These are phyloP conservation scores for Ceryle rudis DNA, from an alignment of 2,797 vertebrate genomes.

Conservation along the genomic window DNA sequence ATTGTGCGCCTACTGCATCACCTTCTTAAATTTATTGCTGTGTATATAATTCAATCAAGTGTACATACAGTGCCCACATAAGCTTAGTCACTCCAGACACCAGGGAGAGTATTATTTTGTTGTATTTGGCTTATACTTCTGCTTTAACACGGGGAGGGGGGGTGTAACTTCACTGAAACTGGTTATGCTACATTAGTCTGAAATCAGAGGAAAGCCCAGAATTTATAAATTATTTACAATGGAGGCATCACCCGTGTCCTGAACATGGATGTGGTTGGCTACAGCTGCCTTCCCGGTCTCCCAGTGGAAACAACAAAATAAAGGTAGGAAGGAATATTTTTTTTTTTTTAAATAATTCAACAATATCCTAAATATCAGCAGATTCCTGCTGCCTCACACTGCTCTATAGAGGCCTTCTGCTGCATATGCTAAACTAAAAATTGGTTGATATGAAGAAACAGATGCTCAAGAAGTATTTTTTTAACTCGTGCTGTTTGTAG, in stretches of 20 bases:
- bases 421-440: background rate
- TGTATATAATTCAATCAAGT: background rate
- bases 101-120: background rate
- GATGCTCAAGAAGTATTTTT: background rate
- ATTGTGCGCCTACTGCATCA: background rate
- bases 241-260: background rate
- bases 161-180: background rate
- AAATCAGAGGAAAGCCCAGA: background rate
- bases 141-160: background rate
- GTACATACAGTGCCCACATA: background rate
- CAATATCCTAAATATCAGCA: background rate
- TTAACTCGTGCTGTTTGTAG: background rate
- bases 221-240: background rate
- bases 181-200: background rate
- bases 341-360: background rate
- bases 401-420: background rate
- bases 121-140: background rate
- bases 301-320: background rate
- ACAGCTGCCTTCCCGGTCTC: background rate
- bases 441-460: background rate
- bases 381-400: background rate
- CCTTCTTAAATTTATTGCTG: background rate
- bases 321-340: background rate
- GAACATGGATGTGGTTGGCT: background rate
- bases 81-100: conserved; percentile 11